These are phyloP conservation scores for Phyto melanocephala DNA, from an alignment of 2,888 invertebrate genomes.

Conservation along the genomic window DNA sequence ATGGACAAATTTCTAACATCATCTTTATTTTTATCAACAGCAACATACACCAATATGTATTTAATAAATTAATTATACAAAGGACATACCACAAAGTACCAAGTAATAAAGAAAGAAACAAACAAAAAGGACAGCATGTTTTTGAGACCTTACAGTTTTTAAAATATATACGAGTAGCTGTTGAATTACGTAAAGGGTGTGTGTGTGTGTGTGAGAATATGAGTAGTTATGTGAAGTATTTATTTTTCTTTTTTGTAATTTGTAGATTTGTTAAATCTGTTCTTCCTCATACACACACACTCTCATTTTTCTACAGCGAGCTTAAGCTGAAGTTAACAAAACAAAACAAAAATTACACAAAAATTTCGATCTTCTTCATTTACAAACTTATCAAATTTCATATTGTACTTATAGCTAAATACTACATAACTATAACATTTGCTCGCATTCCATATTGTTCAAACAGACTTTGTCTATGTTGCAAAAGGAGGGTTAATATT, in stretches of 20 bases:
- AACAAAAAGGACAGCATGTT: background rate
- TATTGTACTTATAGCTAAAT: background rate
- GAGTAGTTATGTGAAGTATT: background rate
- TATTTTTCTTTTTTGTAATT: conserved; percentile 31
- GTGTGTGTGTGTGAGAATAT: background rate
- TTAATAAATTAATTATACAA: conserved; percentile 2
- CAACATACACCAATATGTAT: background rate
- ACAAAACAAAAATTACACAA: conserved; percentile 9
- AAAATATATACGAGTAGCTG: background rate
- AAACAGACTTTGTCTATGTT: conserved; percentile 24
- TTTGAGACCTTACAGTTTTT: conserved; percentile 13
- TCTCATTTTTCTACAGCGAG: background rate
- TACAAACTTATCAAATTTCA: conserved; percentile 62
- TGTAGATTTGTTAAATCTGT: conserved; percentile 52
- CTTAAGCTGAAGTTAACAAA: conserved; percentile 11
- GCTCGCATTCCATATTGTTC: conserved; percentile 1
- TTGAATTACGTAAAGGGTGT: conserved; percentile 21
- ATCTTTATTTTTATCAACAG: background rate
- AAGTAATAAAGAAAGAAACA: background rate
- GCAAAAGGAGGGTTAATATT: conserved; percentile 43
- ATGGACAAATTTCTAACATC: conserved; percentile 32
- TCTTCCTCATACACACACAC: background rate
- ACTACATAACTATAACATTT: background rate
- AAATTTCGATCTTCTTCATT: conserved; percentile 36
- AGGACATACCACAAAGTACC: background rate